These are phyloP conservation scores for Channa argus DNA, from an alignment of 2,113 vertebrate genomes.

Conservation along the genomic window DNA sequence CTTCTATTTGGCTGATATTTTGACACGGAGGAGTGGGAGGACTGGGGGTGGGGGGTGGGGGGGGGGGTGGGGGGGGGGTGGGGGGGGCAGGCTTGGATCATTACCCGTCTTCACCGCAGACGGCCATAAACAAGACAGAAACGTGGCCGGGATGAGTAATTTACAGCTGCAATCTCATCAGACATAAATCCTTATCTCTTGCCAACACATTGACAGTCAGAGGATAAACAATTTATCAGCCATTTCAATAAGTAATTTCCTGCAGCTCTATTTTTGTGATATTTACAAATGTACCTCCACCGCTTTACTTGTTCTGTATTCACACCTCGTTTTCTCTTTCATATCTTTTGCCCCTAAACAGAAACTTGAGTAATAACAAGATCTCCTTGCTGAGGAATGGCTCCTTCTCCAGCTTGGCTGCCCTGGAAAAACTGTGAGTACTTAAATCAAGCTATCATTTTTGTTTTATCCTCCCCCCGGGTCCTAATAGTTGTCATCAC, in stretches of 20 bases:
- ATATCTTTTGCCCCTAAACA: conserved; percentile 75
- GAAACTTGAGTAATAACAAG: conserved; percentile 92
- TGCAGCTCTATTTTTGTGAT: conserved; percentile 30
- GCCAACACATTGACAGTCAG: conserved; percentile 55
- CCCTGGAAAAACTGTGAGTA: conserved; percentile 91
- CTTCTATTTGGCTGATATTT: conserved; percentile 54
- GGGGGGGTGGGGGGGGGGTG: not conserved
- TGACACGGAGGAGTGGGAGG: conserved; percentile 37
- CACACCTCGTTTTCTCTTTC: conserved; percentile 54
- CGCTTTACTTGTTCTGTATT: not conserved
- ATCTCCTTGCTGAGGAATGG: conserved; percentile 87
- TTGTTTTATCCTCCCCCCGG: conserved; percentile 54
- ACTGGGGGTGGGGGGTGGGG: conserved; percentile 2
- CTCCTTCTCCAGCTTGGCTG: conserved; percentile 86
- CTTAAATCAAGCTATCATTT: conserved; percentile 55
- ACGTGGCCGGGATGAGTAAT: conserved; percentile 59
- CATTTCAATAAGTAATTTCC: conserved; percentile 50
- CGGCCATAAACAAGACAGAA: conserved; percentile 61
- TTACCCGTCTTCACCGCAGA: conserved; percentile 63
- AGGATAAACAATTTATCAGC: conserved; percentile 59
- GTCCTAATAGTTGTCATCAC: conserved; percentile 58
- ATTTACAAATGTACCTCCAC: conserved; percentile 29
- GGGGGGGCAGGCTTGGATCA: conserved; percentile 33
- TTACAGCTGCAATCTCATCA: conserved; percentile 55
- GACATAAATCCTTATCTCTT: conserved; percentile 58